Percentiles rank a stretch among this genome's conserved stretches.
These are phyloP conservation scores for Squalus acanthias DNA, from an alignment of 2,797 vertebrate species.

Conservation along the genomic window DNA sequence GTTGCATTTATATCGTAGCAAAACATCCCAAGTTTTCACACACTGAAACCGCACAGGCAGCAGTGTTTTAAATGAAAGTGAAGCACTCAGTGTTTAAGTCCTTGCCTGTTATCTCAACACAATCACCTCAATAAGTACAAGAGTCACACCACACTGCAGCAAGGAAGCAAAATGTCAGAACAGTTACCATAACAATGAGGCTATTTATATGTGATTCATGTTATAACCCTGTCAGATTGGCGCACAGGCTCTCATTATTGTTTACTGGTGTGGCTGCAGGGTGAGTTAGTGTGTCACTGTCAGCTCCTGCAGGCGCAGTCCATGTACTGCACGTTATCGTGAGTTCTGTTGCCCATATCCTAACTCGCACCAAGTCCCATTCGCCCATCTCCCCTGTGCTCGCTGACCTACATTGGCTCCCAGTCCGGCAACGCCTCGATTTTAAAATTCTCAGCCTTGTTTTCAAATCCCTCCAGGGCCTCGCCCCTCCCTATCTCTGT, in stretches of 20 bases:
- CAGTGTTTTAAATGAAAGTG: background rate
- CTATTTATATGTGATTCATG: background rate
- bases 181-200: slow-evolving; percentile 10
- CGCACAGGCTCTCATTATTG: background rate
- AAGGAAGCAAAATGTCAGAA: slow-evolving; percentile 9
- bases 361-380: background rate
- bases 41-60: background rate
- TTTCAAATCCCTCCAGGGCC: too few relatives aligned
- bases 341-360: background rate
- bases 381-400: background rate
- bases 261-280: background rate
- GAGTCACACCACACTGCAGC: background rate
- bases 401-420: background rate
- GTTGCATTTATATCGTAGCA: background rate
- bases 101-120: background rate
- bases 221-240: slow-evolving; percentile 23
- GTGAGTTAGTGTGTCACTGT: background rate
- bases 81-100: background rate
- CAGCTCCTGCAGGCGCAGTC: background rate
- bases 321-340: too few relatives aligned
- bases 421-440: background rate
- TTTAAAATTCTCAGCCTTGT: too few relatives aligned
- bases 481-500: too few relatives aligned
- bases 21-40: too few relatives aligned
- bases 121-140: background rate